phyloP scores from a whole-genome alignment of 2,888 invertebrate genomes.

The Amorpha juglandis region DNA sequence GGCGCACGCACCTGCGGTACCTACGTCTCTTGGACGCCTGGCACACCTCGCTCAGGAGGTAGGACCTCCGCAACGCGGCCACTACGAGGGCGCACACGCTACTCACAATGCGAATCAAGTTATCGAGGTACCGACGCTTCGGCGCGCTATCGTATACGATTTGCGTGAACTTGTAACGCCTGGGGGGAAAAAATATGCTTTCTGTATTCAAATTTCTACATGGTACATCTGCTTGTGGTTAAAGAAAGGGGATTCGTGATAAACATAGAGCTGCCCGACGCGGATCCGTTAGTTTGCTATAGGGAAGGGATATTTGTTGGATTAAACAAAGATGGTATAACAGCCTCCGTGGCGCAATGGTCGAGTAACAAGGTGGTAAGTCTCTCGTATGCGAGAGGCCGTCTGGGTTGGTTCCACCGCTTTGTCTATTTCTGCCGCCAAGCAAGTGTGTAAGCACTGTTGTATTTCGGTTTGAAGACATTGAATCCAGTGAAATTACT shows the following conservation, averaged over 20 bases:
- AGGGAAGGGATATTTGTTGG: too few species aligned
- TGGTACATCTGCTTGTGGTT: background rate
- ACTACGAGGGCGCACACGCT: slow-evolving; percentile 58
- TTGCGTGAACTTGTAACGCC: slow-evolving; percentile 73
- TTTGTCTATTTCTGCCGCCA: too few species aligned
- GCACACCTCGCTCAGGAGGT: slow-evolving; percentile 46
- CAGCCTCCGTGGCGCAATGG: too few species aligned
- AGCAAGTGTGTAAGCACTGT: too few species aligned
- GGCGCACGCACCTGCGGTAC: slow-evolving; percentile 60
- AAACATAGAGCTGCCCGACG: too few species aligned
- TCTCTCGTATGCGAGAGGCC: too few species aligned
- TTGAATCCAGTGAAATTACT: too few species aligned
- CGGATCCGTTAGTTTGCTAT: too few species aligned
- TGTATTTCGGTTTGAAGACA: too few species aligned
- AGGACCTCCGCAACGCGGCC: slow-evolving; percentile 51
- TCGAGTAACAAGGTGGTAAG: too few species aligned
- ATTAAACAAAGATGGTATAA: too few species aligned
- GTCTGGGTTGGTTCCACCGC: too few species aligned
- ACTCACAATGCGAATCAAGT: slow-evolving; percentile 72
- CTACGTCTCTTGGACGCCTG: slow-evolving; percentile 46
- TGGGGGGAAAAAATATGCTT: slow-evolving; percentile 53
- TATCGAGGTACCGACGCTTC: slow-evolving; percentile 52
- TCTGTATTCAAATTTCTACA: slow-evolving; percentile 1
- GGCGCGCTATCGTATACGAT: slow-evolving; percentile 58
- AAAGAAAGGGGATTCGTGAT: background rate